These are phyloP conservation scores for Nomada lathburiana DNA, from an alignment of 2,888 invertebrate genomes.

Conservation along the genomic window DNA sequence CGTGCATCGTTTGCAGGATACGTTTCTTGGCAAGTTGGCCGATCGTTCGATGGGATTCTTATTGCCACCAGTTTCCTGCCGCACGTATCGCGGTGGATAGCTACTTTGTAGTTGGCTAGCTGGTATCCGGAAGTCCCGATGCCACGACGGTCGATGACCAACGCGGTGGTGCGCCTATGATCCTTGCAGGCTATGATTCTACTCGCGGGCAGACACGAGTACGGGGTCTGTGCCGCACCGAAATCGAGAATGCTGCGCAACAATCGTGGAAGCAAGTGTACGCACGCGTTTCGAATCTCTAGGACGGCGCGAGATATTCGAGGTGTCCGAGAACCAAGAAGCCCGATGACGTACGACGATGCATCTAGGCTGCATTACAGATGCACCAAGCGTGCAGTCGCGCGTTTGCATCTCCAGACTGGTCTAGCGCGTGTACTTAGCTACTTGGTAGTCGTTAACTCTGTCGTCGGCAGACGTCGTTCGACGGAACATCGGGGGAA, in stretches of 20 bases:
- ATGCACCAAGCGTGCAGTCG: constrained; percentile 54
- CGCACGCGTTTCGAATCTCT: too few relatives aligned
- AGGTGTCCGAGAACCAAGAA: constrained; percentile 1
- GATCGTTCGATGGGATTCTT: constrained; percentile 73
- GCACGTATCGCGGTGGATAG: constrained; percentile 59
- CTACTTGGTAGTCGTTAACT: constrained; percentile 63
- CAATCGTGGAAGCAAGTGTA: neutral
- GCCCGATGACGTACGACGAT: neutral
- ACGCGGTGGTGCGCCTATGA: constrained; percentile 40
- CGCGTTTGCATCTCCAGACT: constrained; percentile 63
- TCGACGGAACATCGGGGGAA: constrained; percentile 37
- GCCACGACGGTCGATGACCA: constrained; percentile 50
- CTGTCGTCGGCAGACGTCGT: constrained; percentile 41
- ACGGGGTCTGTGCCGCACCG: neutral
- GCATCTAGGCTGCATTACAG: constrained; percentile 56
- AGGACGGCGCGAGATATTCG: neutral
- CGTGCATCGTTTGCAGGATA: constrained; percentile 67
- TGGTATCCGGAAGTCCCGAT: constrained; percentile 72
- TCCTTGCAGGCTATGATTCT: constrained; percentile 51
- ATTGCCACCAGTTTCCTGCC: constrained; percentile 67
- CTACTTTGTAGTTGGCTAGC: constrained; percentile 50
- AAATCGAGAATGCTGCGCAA: neutral
- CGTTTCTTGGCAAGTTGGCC: constrained; percentile 64
- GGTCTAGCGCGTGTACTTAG: constrained; percentile 51
- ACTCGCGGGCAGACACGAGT: constrained; percentile 19